Conservation (phyloP, 30 jellyfish, hydroid and myxozoan species). For the Aurelia sp. region DNA sequence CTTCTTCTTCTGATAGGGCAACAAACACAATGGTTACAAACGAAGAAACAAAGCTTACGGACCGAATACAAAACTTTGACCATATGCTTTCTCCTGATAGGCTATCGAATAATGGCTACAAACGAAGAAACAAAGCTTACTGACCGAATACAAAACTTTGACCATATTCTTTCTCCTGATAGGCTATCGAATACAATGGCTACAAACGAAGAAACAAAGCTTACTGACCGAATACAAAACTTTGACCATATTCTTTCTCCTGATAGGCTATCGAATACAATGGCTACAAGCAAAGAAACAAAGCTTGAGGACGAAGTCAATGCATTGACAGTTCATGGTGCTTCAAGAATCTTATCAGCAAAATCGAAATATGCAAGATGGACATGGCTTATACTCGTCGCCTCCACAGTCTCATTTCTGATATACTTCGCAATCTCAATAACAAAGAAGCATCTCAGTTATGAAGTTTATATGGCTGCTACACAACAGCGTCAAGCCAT, state of each 20-base stretch:
- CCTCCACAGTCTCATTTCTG: not conserved
- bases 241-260: too few relatives aligned
- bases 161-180: too few relatives aligned
- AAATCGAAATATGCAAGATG: not conserved
- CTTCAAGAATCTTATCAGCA: conserved; percentile 9
- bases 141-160: too few relatives aligned
- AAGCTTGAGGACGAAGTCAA: not conserved
- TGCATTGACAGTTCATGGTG: conserved; percentile 42
- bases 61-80: too few relatives aligned
- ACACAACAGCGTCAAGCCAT: too few relatives aligned
- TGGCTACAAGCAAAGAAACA: not conserved
- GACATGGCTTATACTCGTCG: conserved; percentile 13
- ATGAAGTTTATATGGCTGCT: not conserved
- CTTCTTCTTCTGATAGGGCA: too few relatives aligned
- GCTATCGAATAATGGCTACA: not conserved
- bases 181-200: too few relatives aligned
- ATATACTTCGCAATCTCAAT: not conserved
- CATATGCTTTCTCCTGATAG: too few relatives aligned
- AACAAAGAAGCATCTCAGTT: not conserved
- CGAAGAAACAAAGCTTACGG: too few relatives aligned
- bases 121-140: not conserved
- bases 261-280: not conserved
- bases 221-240: too few relatives aligned
- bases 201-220: too few relatives aligned
- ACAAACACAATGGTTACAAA: too few relatives aligned